Evolutionary conservation across 2,797 vertebrate species (phyloP).

Genomic region (Megalops cyprinoides): DNA sequence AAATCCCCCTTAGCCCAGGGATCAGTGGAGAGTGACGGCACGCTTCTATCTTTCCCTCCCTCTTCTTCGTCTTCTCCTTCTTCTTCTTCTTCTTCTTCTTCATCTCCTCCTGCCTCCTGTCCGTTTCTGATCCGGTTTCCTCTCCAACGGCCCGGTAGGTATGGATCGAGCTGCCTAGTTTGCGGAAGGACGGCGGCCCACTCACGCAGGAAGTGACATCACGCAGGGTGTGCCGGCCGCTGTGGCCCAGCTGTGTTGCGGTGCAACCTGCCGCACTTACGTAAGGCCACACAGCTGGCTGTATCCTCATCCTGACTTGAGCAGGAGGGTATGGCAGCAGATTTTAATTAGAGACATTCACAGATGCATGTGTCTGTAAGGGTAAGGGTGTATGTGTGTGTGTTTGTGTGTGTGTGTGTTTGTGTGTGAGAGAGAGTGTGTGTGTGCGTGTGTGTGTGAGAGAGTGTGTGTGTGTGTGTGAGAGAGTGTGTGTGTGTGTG

Average conservation of each 20-base stretch:
- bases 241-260: neutral
- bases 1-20: conserved; percentile 79
- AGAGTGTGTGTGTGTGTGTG: conserved; percentile 37
- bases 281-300: neutral
- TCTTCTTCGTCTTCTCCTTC: conserved; percentile 40
- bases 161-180: too few relatives aligned
- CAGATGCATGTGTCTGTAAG: too few relatives aligned
- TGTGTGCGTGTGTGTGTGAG: neutral
- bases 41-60: conserved; percentile 48
- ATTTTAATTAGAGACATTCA: too few relatives aligned
- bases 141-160: too few relatives aligned
- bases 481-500: conserved; percentile 15
- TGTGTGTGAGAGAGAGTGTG: conserved; percentile 7
- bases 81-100: conserved; percentile 34
- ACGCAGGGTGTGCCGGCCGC: neutral
- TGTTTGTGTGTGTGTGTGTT: conserved; percentile 43
- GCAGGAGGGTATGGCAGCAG: too few relatives aligned
- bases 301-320: neutral
- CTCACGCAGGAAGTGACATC: conserved; percentile 22
- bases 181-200: too few relatives aligned
- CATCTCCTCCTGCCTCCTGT: conserved; percentile 34
- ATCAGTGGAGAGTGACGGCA: conserved; percentile 73
- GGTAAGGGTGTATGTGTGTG: conserved; percentile 48
- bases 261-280: neutral
- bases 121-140: too few relatives aligned